A percentile compares a stretch with the other conserved stretches of the same genome.
These are phyloP conservation scores for Caracal caracal DNA, from an alignment of 2,113 vertebrate genomes.

Conservation along the genomic window DNA sequence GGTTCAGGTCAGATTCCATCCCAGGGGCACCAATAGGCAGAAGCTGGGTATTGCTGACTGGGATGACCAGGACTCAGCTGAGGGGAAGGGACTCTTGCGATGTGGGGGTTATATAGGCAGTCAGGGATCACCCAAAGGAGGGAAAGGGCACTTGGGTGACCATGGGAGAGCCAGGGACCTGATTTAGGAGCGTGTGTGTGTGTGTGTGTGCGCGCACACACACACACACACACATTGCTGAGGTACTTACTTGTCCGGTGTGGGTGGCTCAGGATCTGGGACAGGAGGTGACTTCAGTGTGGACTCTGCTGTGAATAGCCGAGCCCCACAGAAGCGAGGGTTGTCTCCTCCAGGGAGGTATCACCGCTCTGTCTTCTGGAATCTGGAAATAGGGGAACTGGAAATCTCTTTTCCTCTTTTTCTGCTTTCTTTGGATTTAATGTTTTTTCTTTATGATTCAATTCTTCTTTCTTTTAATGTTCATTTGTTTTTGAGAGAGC, in stretches of 20 bases:
- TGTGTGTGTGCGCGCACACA: rapidly evolving
- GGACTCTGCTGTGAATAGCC: not conserved
- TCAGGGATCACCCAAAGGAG: not conserved
- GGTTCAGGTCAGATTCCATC: not conserved
- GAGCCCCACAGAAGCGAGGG: not conserved
- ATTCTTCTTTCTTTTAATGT: not conserved
- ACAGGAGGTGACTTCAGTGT: not conserved
- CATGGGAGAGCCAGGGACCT: not conserved
- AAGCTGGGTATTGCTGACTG: not conserved
- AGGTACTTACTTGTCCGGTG: not conserved
- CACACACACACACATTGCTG: rapidly evolving
- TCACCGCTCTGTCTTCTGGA: not conserved
- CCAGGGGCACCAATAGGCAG: not conserved
- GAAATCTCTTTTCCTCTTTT: not conserved
- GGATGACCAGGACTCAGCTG: not conserved
- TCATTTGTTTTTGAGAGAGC: too few relatives aligned
- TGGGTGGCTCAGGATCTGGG: not conserved
- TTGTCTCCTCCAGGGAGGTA: not conserved
- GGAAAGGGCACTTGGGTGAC: not conserved
- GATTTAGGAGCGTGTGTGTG: not conserved
- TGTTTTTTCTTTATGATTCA: not conserved
- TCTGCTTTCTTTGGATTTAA: not conserved
- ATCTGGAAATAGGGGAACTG: not conserved
- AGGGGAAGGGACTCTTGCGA: not conserved
- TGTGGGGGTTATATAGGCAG: not conserved